Conservation (phyloP, 1,140 invertebrate genomes). For the Diuraphis noxia region DNA sequence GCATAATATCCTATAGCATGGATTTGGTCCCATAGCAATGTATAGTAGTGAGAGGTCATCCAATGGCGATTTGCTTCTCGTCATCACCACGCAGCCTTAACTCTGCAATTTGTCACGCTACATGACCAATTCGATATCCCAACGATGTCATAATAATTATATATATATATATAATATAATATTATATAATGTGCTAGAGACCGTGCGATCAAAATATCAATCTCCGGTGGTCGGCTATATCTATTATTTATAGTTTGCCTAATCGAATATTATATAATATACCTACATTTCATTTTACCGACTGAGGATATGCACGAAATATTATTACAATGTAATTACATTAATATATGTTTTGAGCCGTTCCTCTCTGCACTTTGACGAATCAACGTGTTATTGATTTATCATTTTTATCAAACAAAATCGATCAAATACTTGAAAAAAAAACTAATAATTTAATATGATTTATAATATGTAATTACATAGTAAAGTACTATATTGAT, state of each 20-base stretch:
- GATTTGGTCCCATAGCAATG: not conserved
- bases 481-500: not conserved
- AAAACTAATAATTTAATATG: not conserved
- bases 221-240: not conserved
- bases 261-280: not conserved
- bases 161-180: not conserved
- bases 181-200: not conserved
- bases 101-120: not conserved
- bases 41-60: not conserved
- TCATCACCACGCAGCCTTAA: not conserved
- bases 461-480: not conserved
- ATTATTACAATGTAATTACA: not conserved
- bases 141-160: not conserved
- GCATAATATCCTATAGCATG: not conserved
- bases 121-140: not conserved
- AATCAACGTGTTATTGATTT: too few relatives aligned
- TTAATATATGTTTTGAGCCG: not conserved
- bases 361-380: not conserved
- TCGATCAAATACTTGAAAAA: not conserved
- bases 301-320: not conserved
- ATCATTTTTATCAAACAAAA: not conserved
- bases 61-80: not conserved
- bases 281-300: not conserved
- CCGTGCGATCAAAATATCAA: not conserved
- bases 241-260: not conserved